Percentiles rank a stretch among this genome's conserved stretches.
Conservation (phyloP, 2,797 vertebrate genomes). For the Lagorchestes hirsutus region DNA sequence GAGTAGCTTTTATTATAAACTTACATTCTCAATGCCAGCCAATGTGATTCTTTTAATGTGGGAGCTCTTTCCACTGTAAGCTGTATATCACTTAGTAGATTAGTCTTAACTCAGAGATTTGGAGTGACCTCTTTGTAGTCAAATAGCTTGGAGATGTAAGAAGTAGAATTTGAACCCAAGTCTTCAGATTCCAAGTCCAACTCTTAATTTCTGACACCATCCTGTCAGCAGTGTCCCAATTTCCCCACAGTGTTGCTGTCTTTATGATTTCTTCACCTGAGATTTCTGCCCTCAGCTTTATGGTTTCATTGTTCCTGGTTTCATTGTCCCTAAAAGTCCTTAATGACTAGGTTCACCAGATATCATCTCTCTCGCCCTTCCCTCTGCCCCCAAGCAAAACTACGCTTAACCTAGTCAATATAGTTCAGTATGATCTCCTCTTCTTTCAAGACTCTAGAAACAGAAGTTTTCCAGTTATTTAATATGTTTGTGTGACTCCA, state of each 20-base stretch:
- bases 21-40: neutral
- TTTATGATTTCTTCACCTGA: neutral
- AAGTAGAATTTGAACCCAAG: neutral
- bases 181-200: neutral
- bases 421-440: neutral
- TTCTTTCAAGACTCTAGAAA: slow-evolving; percentile 25
- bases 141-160: neutral
- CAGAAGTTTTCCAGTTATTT: slow-evolving; percentile 31
- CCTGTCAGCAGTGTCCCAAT: neutral
- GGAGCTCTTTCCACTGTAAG: neutral
- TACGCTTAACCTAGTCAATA: neutral
- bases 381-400: neutral
- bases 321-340: slow-evolving; percentile 4
- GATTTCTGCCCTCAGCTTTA: neutral
- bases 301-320: slow-evolving; percentile 29
- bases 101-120: neutral
- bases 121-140: neutral
- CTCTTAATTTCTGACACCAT: neutral
- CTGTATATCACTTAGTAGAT: neutral
- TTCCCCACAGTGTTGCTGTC: neutral
- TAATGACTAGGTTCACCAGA: neutral
- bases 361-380: neutral
- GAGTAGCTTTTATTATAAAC: neutral
- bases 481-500: neutral
- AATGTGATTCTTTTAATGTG: neutral